Conservation (phyloP, 2,113 vertebrate species). For the Atlantisia rogersi region DNA sequence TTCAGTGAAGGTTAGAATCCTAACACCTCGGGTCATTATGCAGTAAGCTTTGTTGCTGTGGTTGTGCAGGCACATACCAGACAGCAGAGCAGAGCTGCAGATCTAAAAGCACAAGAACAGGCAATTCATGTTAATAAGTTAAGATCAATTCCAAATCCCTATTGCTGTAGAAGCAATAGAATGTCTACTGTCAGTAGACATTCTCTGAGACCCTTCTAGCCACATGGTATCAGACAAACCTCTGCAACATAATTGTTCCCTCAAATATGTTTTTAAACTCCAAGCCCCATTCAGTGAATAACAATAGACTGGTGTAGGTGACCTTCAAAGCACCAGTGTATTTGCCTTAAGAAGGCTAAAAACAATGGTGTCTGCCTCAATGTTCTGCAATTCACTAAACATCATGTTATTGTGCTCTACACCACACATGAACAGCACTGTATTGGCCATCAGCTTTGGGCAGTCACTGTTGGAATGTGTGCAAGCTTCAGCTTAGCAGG, state of each 20-base stretch:
- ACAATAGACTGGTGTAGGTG: neutral
- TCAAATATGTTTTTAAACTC: neutral
- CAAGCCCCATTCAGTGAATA: neutral
- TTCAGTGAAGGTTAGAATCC: neutral
- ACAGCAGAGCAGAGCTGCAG: neutral
- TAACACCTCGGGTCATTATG: neutral
- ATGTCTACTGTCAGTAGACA: neutral
- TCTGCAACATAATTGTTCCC: neutral
- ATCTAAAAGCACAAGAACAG: neutral
- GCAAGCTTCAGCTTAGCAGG: neutral
- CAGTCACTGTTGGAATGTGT: neutral
- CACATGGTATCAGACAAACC: neutral
- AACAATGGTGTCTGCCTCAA: neutral
- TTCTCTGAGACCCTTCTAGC: neutral
- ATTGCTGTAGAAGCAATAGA: neutral
- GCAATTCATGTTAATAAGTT: neutral
- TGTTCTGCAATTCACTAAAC: neutral
- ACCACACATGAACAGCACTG: rapidly evolving
- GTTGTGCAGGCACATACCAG: neutral
- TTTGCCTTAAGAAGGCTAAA: neutral
- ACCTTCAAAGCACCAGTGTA: neutral
- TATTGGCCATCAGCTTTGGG: neutral
- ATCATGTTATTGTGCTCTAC: neutral
- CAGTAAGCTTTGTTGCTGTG: neutral
- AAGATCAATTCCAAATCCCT: neutral